A percentile compares a stretch with the other conserved stretches of the same genome.
Evolutionary conservation across 2,113 vertebrate genomes (phyloP).

Genomic region (Tychaedon coryphoeus): DNA sequence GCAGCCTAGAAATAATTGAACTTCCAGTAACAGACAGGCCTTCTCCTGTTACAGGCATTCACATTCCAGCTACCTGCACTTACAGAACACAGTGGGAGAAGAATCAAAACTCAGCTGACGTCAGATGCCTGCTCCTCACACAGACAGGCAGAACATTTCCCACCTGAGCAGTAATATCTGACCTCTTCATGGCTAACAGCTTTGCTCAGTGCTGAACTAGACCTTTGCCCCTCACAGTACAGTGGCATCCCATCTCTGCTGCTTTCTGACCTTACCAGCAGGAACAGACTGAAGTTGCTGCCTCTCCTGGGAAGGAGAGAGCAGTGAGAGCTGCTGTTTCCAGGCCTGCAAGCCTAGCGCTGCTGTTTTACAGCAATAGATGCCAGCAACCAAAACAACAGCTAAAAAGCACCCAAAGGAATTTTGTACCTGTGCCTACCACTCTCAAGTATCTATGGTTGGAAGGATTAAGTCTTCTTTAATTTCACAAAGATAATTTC

Average conservation of each 20-base stretch:
- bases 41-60: background rate
- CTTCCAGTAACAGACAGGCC: background rate
- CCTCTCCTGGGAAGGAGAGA: background rate
- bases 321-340: background rate
- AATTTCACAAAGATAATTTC: background rate
- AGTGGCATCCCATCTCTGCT: background rate
- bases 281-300: background rate
- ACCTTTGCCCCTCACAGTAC: fast-evolving
- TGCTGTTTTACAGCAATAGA: background rate
- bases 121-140: background rate
- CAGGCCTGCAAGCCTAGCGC: background rate
- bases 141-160: background rate
- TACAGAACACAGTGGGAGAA: background rate
- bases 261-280: background rate
- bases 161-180: background rate
- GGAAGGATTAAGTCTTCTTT: background rate
- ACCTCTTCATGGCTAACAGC: background rate
- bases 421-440: background rate
- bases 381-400: background rate
- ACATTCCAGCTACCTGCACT: background rate
- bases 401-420: background rate
- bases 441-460: background rate
- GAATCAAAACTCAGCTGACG: background rate
- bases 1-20: background rate
- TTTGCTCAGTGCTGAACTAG: background rate